A percentile compares a stretch with the other conserved stretches of the same genome.
Conservation (phyloP, 2,888 invertebrate genomes). For the Tetramorium bicarinatum region DNA sequence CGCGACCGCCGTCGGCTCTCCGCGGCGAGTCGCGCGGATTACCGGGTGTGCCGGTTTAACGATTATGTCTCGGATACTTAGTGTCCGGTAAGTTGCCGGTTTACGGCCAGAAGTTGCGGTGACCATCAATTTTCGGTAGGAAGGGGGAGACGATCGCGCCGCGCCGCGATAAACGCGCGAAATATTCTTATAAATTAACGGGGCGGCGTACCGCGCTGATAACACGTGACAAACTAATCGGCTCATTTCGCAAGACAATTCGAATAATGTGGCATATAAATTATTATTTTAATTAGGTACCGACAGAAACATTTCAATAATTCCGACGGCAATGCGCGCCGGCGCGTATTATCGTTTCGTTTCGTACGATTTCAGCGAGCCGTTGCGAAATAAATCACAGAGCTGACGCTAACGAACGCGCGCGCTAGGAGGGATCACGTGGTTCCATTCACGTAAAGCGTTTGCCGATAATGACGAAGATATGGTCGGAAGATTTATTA, state of each 20-base stretch:
- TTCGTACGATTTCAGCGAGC: conserved; percentile 51
- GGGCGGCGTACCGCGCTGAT: background rate
- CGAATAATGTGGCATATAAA: conserved; percentile 42
- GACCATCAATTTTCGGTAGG: conserved; percentile 3
- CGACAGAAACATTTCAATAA: conserved; percentile 60
- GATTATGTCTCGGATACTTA: conserved; percentile 49
- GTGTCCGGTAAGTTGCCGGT: conserved; percentile 37
- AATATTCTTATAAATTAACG: background rate
- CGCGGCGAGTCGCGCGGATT: conserved; percentile 61
- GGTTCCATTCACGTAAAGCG: conserved; percentile 76
- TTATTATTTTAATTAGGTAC: conserved; percentile 47
- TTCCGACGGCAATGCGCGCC: conserved; percentile 60
- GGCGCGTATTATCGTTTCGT: conserved; percentile 51
- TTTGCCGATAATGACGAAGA: conserved; percentile 85
- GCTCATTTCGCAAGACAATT: conserved; percentile 28
- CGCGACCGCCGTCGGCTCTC: conserved; percentile 54
- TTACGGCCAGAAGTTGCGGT: conserved; percentile 33
- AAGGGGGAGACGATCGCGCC: background rate
- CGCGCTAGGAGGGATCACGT: conserved; percentile 61
- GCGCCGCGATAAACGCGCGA: background rate
- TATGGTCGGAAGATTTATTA: conserved; percentile 83
- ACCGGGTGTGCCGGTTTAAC: conserved; percentile 66
- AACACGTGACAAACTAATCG: conserved; percentile 33
- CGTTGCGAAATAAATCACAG: conserved; percentile 67
- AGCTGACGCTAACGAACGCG: conserved; percentile 64